Conservation (phyloP, 92 coral and sea anemone species). For the Paramuricea clavata region DNA sequence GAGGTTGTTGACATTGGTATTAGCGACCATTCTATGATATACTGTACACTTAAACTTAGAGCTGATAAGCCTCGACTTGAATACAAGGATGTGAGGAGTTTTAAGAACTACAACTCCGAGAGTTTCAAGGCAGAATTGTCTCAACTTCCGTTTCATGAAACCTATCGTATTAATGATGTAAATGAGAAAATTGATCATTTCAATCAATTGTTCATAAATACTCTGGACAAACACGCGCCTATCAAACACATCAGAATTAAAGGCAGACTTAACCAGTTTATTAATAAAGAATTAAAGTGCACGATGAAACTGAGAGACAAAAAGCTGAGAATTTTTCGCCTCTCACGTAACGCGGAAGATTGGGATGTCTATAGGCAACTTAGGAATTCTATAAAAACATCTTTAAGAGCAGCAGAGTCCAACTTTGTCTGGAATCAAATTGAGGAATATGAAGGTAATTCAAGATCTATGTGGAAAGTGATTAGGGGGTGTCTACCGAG, state of each 20-base stretch:
- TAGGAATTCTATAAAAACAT: conserved; percentile 46
- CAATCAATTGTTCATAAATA: conserved; percentile 36
- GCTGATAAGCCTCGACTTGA: conserved; percentile 11
- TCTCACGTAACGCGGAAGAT: not conserved
- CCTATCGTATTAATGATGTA: conserved; percentile 47
- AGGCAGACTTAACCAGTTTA: conserved; percentile 43
- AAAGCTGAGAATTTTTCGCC: not conserved
- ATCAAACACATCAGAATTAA: conserved; percentile 35
- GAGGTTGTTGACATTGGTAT: conserved; percentile 47
- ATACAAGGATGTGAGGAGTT: not conserved
- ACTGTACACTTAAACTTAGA: conserved; percentile 35
- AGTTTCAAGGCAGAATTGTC: conserved; percentile 19
- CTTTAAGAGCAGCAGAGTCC: conserved; percentile 57
- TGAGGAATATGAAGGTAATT: conserved; percentile 31
- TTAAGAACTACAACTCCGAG: conserved; percentile 23
- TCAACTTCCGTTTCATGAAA: conserved; percentile 45
- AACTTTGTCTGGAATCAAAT: conserved; percentile 44
- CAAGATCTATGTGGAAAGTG: conserved; percentile 51
- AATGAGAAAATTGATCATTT: conserved; percentile 60
- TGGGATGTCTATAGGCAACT: conserved; percentile 20
- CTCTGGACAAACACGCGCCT: conserved; percentile 47
- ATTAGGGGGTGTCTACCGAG: not conserved
- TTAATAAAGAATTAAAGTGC: conserved; percentile 28
- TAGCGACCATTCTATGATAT: conserved; percentile 56
- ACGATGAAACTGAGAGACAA: conserved; percentile 37